A percentile compares a stretch with the other conserved stretches of the same genome.
Evolutionary conservation across 2,797 vertebrate species (phyloP).

Genomic region (Xenentodon cancila): DNA sequence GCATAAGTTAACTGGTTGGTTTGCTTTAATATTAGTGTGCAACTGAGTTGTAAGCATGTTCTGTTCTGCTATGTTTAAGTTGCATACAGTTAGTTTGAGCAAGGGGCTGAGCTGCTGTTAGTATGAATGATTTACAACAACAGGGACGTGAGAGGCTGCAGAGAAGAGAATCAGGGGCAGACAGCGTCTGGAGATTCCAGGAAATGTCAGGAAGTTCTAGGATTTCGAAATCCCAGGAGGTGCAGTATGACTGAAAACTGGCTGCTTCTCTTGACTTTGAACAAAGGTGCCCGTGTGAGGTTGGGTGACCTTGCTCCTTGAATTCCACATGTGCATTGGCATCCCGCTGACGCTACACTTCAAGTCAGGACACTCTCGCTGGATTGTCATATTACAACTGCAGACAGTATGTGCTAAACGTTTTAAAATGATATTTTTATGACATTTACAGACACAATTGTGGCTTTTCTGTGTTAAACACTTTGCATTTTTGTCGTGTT

Average conservation of each 20-base stretch:
- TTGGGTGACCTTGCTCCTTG: conserved; percentile 4
- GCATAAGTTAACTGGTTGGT: neutral
- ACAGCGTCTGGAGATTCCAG: neutral
- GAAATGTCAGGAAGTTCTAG: conserved; percentile 7
- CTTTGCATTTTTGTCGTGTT: too few species aligned
- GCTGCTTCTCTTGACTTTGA: neutral
- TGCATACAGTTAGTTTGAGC: neutral
- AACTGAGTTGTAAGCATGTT: neutral
- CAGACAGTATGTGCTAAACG: neutral
- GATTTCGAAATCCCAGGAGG: neutral
- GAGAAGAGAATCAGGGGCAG: neutral
- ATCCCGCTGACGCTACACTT: neutral
- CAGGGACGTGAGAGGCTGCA: neutral
- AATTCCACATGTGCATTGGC: conserved; percentile 16
- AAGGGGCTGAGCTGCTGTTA: neutral
- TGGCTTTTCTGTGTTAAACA: neutral
- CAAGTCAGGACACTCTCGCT: conserved; percentile 27
- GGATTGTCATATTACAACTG: neutral
- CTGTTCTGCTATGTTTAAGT: neutral
- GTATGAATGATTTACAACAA: neutral
- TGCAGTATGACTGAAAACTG: neutral
- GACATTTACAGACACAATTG: neutral
- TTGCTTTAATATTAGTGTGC: neutral
- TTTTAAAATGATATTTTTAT: neutral
- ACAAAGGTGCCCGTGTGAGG: neutral